Conservation (phyloP, 2,113 vertebrate species). For the Phalacrocorax pelagicus region DNA sequence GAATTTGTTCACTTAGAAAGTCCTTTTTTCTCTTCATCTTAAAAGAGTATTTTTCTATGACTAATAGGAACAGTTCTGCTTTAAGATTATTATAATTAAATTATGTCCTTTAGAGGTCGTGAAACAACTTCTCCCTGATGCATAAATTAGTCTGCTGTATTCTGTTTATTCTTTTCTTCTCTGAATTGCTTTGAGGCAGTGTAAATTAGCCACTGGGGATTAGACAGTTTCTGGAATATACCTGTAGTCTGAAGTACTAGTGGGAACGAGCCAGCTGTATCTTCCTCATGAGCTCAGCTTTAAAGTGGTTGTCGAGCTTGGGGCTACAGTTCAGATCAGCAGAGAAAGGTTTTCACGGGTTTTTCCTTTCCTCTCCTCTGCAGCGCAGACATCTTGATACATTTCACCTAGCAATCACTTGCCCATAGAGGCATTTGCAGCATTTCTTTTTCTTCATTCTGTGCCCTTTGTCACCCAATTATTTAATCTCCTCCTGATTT, state of each 20-base stretch:
- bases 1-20: background rate
- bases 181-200: background rate
- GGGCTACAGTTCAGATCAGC: background rate
- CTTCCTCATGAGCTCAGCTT: background rate
- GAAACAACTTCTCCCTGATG: background rate
- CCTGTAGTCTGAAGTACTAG: background rate
- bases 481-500: background rate
- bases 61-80: background rate
- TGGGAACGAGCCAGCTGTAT: background rate
- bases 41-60: background rate
- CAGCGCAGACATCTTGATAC: background rate
- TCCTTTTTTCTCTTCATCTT: background rate
- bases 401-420: background rate
- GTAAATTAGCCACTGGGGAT: background rate
- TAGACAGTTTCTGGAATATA: background rate
- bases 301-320: background rate
- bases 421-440: background rate
- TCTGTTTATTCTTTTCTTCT: background rate
- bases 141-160: background rate
- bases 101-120: background rate
- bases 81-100: background rate
- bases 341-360: background rate
- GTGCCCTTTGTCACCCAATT: background rate
- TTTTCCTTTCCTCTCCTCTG: background rate
- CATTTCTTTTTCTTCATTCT: background rate